These are phyloP conservation scores for Ophioderma brevispina DNA, from an alignment of 35 echinoderm and acorn worm species.

Conservation along the genomic window DNA sequence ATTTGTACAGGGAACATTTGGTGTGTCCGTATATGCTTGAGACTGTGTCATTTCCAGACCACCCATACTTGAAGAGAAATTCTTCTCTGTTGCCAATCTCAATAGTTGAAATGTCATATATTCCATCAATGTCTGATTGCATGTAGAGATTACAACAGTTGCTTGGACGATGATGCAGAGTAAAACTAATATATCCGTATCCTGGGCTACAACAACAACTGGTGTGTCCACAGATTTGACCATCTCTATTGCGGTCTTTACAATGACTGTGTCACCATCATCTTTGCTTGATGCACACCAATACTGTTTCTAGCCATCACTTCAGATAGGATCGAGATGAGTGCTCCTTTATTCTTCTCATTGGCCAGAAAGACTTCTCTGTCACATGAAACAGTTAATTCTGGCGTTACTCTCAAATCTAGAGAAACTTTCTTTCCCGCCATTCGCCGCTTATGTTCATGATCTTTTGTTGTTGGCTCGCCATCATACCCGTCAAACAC, in stretches of 20 bases:
- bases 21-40: slow-evolving; percentile 70
- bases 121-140: slow-evolving; percentile 61
- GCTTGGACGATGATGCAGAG: slow-evolving; percentile 56
- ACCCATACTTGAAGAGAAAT: slow-evolving; percentile 73
- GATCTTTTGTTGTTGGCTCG: slow-evolving; percentile 58
- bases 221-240: slow-evolving; percentile 11
- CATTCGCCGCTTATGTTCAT: slow-evolving; percentile 41
- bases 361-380: slow-evolving; percentile 68
- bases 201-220: slow-evolving; percentile 58
- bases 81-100: slow-evolving; percentile 51
- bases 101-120: slow-evolving; percentile 70
- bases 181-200: slow-evolving; percentile 69
- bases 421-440: slow-evolving; percentile 57
- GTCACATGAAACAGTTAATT: slow-evolving; percentile 65
- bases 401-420: slow-evolving; percentile 41
- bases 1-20: slow-evolving; percentile 74
- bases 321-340: slow-evolving; percentile 46
- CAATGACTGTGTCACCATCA: slow-evolving; percentile 73
- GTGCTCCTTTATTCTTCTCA: slow-evolving; percentile 62
- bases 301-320: slow-evolving; percentile 35
- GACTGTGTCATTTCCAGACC: slow-evolving; percentile 76
- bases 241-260: slow-evolving; percentile 56
- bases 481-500: slow-evolving; percentile 66
- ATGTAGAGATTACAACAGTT: slow-evolving; percentile 50
- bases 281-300: slow-evolving; percentile 69